phyloP scores from a whole-genome alignment of 2,113 vertebrate species.

The Nothocercus nigrocapillus region DNA sequence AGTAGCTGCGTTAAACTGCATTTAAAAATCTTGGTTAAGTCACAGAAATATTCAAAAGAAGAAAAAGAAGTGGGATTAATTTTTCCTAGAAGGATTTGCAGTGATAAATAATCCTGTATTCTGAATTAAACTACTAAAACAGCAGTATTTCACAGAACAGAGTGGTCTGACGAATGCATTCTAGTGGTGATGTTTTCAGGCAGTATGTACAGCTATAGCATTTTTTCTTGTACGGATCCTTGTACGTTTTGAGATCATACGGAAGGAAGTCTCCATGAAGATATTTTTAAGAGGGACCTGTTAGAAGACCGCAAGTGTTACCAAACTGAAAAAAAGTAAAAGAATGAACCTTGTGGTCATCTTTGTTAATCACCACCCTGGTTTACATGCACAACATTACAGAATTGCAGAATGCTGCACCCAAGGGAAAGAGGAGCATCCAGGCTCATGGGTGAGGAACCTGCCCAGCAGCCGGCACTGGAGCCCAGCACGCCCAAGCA shows the following conservation, averaged over 20 bases:
- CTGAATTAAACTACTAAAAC: background rate
- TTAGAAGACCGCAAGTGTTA: background rate
- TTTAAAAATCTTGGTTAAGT: background rate
- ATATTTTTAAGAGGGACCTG: fast-evolving
- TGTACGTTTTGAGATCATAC: background rate
- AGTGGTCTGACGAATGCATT: background rate
- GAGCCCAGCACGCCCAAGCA: too few species aligned
- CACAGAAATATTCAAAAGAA: background rate
- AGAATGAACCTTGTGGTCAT: background rate
- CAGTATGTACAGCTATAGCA: background rate
- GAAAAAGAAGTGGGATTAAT: background rate
- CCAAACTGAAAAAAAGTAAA: background rate
- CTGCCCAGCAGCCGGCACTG: background rate
- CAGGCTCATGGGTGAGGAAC: background rate
- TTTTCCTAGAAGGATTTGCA: background rate
- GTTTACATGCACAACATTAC: background rate
- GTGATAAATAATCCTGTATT: background rate
- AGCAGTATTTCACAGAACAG: background rate
- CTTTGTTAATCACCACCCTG: background rate
- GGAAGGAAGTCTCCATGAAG: background rate
- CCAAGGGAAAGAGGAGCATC: background rate
- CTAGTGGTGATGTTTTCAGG: background rate
- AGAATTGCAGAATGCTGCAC: background rate
- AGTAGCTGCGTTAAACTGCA: background rate
- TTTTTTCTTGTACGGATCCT: background rate